Conservation (phyloP, 2,113 vertebrate species). For the Melanerpes aurifrons region DNA sequence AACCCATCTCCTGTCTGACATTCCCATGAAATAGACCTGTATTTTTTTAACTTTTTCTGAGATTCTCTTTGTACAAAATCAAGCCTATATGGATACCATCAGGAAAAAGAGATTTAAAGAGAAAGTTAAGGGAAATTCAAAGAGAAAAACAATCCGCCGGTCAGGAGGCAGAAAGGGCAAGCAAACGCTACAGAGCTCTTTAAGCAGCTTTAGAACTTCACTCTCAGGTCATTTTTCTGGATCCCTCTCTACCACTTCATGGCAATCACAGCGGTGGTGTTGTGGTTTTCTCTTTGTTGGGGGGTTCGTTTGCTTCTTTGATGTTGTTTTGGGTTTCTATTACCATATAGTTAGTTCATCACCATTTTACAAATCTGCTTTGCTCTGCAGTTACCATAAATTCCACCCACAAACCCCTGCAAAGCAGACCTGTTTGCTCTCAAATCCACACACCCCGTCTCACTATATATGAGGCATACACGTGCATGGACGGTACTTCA, state of each 20-base stretch:
- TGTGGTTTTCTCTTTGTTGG: no score
- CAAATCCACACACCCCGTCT: neutral
- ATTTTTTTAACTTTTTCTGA: neutral
- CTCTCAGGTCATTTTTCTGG: neutral
- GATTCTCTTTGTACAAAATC: neutral
- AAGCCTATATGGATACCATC: neutral
- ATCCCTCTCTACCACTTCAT: neutral
- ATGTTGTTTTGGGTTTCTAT: conserved; percentile 12
- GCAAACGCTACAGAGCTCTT: neutral
- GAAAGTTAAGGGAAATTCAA: neutral
- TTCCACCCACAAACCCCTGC: neutral
- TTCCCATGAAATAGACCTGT: neutral
- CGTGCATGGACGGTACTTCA: neutral
- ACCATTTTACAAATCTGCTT: conserved; percentile 15
- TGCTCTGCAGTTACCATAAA: neutral
- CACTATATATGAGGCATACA: no score
- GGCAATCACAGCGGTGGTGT: neutral
- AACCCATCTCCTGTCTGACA: neutral
- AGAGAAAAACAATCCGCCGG: neutral
- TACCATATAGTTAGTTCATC: neutral
- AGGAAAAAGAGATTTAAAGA: neutral
- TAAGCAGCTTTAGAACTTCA: neutral
- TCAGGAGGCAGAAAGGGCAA: neutral
- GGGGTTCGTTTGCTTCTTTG: no score
- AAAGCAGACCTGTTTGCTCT: neutral